Evolutionary conservation across 2,113 vertebrate genomes (phyloP).

Genomic region (Pedionomus torquatus): DNA sequence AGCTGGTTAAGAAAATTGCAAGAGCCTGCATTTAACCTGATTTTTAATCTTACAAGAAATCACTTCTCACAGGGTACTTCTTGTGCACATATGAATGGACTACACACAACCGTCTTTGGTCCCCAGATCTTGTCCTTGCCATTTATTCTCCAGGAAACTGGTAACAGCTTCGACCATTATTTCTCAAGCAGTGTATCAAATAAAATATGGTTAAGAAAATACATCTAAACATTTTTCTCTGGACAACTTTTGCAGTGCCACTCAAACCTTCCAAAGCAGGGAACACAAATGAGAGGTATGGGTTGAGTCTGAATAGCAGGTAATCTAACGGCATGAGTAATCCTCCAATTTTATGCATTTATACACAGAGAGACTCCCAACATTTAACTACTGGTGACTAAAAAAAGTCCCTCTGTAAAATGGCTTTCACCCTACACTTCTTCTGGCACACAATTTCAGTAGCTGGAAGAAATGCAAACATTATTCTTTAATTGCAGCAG

Average conservation of each 20-base stretch:
- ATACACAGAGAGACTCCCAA: neutral
- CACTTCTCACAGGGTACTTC: neutral
- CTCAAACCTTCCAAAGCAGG: neutral
- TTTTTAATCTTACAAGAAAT: neutral
- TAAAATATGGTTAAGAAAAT: neutral
- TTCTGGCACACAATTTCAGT: neutral
- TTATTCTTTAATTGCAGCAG: neutral
- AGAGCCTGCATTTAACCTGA: neutral
- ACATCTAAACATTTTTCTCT: neutral
- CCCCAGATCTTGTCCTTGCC: neutral
- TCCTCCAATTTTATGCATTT: neutral
- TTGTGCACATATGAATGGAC: neutral
- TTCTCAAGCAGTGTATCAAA: neutral
- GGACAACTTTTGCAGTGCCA: neutral
- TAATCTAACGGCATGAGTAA: neutral
- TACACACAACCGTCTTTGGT: neutral
- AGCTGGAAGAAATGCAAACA: neutral
- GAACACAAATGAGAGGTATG: neutral
- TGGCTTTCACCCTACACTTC: neutral
- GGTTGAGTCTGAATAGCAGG: neutral
- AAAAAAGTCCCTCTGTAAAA: neutral
- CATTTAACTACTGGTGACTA: neutral
- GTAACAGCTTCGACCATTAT: neutral
- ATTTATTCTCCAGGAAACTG: neutral
- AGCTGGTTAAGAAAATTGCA: neutral